A percentile compares a stretch with the other conserved stretches of the same genome.
These are phyloP conservation scores for Monomorium pharaonis DNA, from an alignment of 1,140 invertebrate species.

Conservation along the genomic window DNA sequence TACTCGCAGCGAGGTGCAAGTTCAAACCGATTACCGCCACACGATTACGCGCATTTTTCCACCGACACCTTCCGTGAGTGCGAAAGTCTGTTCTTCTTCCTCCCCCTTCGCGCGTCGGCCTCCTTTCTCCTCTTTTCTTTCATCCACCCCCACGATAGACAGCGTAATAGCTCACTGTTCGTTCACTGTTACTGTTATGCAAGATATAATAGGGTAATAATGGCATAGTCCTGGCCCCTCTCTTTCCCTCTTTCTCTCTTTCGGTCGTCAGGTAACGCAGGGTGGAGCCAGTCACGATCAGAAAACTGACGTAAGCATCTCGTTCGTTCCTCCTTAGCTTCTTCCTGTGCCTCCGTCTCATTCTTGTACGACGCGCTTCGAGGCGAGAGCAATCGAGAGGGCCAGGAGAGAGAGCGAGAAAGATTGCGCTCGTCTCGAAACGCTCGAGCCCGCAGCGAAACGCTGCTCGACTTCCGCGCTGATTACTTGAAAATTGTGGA, in stretches of 20 bases:
- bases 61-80: conserved; percentile 57
- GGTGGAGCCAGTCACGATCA: conserved; percentile 83
- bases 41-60: conserved; percentile 59
- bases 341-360: conserved; percentile 16
- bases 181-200: conserved; percentile 83
- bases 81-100: conserved; percentile 68
- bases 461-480: conserved; percentile 61
- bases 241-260: conserved; percentile 38
- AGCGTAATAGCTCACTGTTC: conserved; percentile 77
- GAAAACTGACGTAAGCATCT: conserved; percentile 83
- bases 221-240: conserved; percentile 73
- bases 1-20: conserved; percentile 66
- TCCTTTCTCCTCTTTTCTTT: conserved; percentile 70
- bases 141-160: conserved; percentile 68
- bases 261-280: conserved; percentile 74
- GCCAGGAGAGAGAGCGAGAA: neutral
- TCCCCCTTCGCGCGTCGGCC: conserved; percentile 38
- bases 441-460: conserved; percentile 30
- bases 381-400: conserved; percentile 12
- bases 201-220: conserved; percentile 84
- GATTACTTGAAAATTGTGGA: conserved; percentile 66
- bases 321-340: conserved; percentile 71
- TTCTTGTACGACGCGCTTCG: conserved; percentile 34
- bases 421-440: conserved; percentile 22
- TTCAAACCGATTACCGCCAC: conserved; percentile 71